These are phyloP conservation scores for Seriola quinqueradiata DNA, from an alignment of 2,113 vertebrate genomes.

Conservation along the genomic window DNA sequence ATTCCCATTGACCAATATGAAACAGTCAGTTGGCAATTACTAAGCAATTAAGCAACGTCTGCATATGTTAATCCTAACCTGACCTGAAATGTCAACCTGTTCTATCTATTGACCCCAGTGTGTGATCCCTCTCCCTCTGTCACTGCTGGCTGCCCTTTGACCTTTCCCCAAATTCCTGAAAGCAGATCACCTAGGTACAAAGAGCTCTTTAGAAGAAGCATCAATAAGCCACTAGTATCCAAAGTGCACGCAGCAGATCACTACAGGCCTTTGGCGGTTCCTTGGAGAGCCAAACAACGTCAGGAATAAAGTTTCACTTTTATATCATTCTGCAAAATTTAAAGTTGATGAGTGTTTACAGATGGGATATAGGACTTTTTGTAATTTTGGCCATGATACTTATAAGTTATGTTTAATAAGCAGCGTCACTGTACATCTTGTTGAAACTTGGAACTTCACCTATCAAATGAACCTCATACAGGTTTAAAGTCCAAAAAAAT, in stretches of 20 bases:
- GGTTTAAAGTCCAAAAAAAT: not conserved
- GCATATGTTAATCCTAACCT: conserved; percentile 10
- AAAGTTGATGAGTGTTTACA: not conserved
- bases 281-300: not conserved
- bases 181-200: conserved; percentile 29
- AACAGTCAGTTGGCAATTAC: not conserved
- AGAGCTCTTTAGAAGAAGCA: not conserved
- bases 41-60: conserved; percentile 18
- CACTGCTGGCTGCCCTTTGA: conserved; percentile 36
- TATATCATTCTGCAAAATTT: not conserved
- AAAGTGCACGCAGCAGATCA: not conserved
- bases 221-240: not conserved
- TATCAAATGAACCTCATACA: no score
- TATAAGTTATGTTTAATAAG: not conserved
- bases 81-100: conserved; percentile 28
- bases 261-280: not conserved
- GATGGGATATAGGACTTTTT: not conserved
- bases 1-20: not conserved
- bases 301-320: conserved; percentile 1
- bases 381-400: not conserved
- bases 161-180: conserved; percentile 43
- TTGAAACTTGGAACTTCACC: not conserved
- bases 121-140: not conserved
- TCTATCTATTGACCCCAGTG: conserved; percentile 16
- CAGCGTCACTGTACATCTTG: not conserved